A percentile compares a stretch with the other conserved stretches of the same genome.
Evolutionary conservation across 2,888 invertebrate genomes (phyloP).

Genomic region (Arctia plantaginis): DNA sequence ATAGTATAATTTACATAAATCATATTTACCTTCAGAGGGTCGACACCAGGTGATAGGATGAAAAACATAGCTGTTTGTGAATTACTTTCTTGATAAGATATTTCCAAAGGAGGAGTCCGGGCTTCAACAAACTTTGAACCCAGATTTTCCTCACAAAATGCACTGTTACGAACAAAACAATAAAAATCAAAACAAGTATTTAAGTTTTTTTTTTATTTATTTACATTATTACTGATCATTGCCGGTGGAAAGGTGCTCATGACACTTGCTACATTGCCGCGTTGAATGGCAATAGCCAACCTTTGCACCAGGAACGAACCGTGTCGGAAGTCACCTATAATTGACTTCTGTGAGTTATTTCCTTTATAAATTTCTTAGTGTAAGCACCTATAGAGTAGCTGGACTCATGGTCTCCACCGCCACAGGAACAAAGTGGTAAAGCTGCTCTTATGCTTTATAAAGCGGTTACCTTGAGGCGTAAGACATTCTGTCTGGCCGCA

Average conservation of each 20-base stretch:
- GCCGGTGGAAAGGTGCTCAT: too few species aligned
- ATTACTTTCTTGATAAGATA: slow-evolving; percentile 94
- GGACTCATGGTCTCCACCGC: too few species aligned
- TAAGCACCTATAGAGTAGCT: too few species aligned
- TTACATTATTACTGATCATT: too few species aligned
- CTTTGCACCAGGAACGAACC: too few species aligned
- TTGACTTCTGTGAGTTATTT: background rate
- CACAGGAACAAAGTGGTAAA: too few species aligned
- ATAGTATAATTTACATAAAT: background rate
- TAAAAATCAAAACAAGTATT: background rate
- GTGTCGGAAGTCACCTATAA: background rate
- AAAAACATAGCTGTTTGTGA: slow-evolving; percentile 96
- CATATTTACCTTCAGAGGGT: slow-evolving; percentile 91
- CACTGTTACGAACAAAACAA: slow-evolving; percentile 70
- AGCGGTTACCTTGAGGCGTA: slow-evolving; percentile 91
- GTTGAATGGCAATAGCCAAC: too few species aligned
- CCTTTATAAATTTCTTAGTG: too few species aligned
- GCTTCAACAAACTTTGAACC: slow-evolving; percentile 94
- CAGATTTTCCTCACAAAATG: slow-evolving; percentile 95
- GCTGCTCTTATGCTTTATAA: background rate
- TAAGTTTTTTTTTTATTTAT: background rate
- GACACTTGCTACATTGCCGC: too few species aligned
- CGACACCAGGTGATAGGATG: slow-evolving; percentile 97
- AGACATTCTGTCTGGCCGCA: slow-evolving; percentile 97
- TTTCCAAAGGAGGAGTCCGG: slow-evolving; percentile 92